Conservation (phyloP, 2,888 invertebrate genomes). For the Sipunculus nudus region DNA sequence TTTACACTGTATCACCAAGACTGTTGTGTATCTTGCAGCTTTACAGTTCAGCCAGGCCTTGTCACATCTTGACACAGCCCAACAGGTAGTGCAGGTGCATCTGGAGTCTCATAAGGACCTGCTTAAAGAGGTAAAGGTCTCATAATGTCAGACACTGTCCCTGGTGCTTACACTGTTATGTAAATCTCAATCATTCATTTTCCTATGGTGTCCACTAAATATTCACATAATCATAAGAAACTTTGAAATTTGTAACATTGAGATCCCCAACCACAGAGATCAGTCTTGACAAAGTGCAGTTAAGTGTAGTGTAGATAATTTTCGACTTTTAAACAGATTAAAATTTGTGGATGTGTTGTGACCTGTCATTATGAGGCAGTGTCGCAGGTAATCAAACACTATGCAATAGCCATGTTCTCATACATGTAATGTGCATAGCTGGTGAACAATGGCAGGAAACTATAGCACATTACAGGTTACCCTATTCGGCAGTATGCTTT, state of each 20-base stretch:
- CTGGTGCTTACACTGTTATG: not conserved
- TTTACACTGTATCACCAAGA: no score
- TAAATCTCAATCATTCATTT: not conserved
- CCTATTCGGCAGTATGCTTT: no score
- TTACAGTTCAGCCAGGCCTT: conserved; percentile 87
- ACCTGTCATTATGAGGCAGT: no score
- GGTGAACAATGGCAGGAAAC: no score
- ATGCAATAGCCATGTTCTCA: no score
- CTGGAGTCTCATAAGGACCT: conserved; percentile 57
- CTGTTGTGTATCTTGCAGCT: no score
- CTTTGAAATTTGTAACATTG: not conserved
- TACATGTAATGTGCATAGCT: no score
- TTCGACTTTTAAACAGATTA: no score
- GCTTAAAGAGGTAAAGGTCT: conserved; percentile 54
- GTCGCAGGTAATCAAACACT: no score
- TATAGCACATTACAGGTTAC: no score
- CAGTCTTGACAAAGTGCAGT: not conserved
- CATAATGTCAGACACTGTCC: not conserved
- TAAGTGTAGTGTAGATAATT: no score
- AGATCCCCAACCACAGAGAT: not conserved
- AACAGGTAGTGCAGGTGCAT: conserved; percentile 57
- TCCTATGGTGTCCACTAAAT: not conserved
- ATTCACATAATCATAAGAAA: not conserved
- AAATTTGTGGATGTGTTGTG: no score
- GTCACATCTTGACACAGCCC: conserved; percentile 72